Base-by-base conservation (phyloP, 2,888 invertebrate genomes). In the Cylindroiulus punctatus region DNA sequence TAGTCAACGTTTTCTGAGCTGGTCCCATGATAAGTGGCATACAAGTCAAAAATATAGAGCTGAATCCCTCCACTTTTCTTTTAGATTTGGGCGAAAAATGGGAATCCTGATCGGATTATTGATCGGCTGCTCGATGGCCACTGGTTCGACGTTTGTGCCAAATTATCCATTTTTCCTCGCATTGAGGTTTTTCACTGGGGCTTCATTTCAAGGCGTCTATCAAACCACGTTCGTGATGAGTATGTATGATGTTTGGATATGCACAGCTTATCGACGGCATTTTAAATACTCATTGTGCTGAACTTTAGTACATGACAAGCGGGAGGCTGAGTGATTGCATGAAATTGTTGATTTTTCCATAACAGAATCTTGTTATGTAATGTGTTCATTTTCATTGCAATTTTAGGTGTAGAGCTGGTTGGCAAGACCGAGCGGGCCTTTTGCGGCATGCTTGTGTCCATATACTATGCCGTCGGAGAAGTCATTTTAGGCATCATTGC, bases 391-490 rank as follows among this genome's bases (percentile, higher is more conserved):
- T 26, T 8, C 5, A 5, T 84, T 42, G 4, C 8, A 10, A 36
- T n/a, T 52, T n/a, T 88, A 92, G 91, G 93, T 32, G 93, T 94
- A 90, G 94, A 94, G 91, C 90, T 94, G 40, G 92, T 93, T 87
- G 94, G 94, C 86, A 93, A 92, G 5, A 91, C 92, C 90, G 93
- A 93, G 92, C 90, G 93, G 81, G 93, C 93, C 0, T 91, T 92
- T 0, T 91, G 93, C 81, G 93, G 94, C 5, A 94, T 94, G 19
- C 89, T 94, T 0, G 95, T 94, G 89, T 95, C 94, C 89, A 91
- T 95, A 88, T 94, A 95, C 0, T 95, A 94, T 89, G 94, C 94
- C 89, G 89, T 95, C 40, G 95, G 95, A 0, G 94, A 95, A 89
- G 92, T 94, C 88, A 92, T 93, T 0, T 90, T 95, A 87, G 92